Percentiles rank a stretch among this genome's conserved stretches.
Conservation (phyloP, 1,140 invertebrate genomes). For the Ctenoplectra terminalis region DNA sequence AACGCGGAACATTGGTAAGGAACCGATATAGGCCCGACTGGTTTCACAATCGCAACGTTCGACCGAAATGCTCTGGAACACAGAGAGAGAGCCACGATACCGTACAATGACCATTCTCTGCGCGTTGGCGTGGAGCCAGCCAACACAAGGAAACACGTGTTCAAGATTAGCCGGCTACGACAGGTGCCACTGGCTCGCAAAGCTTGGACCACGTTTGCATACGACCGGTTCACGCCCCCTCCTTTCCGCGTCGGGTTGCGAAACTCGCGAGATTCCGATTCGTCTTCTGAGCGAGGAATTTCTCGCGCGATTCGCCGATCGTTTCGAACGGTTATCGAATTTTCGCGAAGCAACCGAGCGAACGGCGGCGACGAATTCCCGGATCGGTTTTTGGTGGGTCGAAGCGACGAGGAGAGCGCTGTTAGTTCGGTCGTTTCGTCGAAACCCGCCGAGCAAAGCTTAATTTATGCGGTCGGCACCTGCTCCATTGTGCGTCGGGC, state of each 20-base stretch:
- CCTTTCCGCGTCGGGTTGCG: constrained; percentile 6
- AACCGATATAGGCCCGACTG: neutral
- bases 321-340: constrained; percentile 27
- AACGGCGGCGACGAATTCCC: neutral
- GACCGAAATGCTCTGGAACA: constrained; percentile 39
- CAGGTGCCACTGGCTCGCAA: constrained; percentile 76
- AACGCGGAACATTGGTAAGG: neutral
- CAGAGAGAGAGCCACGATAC: constrained; percentile 11
- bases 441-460: neutral
- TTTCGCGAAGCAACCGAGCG: neutral
- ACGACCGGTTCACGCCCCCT: constrained; percentile 51
- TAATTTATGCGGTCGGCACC: constrained; percentile 18
- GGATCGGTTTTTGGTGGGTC: neutral
- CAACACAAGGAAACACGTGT: constrained; percentile 80
- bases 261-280: constrained; percentile 39
- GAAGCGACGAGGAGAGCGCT: neutral
- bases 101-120: constrained; percentile 73
- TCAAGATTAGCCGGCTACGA: constrained; percentile 78
- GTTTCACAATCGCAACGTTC: constrained; percentile 6
- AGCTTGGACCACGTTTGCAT: constrained; percentile 70
- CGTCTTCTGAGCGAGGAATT: constrained; percentile 20
- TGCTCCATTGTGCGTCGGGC: neutral
- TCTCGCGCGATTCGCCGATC: constrained; percentile 38
- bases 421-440: constrained; percentile 4
- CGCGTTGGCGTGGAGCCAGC: constrained; percentile 75